Base-by-base conservation (phyloP, 2,797 vertebrate genomes). In the Leptodactylus fallax region DNA sequence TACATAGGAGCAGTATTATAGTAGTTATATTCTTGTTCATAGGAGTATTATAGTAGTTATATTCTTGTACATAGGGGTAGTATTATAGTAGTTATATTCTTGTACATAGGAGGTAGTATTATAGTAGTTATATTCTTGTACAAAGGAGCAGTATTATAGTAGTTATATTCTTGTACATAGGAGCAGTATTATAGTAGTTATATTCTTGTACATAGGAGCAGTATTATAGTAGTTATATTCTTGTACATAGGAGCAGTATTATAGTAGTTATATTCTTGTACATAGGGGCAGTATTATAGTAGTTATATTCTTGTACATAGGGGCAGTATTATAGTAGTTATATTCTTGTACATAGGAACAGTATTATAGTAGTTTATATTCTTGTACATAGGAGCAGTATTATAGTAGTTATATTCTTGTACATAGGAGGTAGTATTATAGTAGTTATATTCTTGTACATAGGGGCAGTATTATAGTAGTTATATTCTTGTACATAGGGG, bases 41-140 rank as follows among this genome's bases (percentile, higher is more conserved):
- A 65, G 61, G 61, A 65, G 61, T 65, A 65, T 65, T 65, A 65
- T 65, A 65, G 61, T 65, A 65, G 61, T 65, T 23, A 65, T 65
- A 65, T 65, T 65, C 61, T 65, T n/a, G n/a, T n/a, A n/a, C n/a
- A n/a, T n/a, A n/a, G n/a, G n/a, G n/a, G n/a, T n/a, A n/a, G n/a
- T n/a, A 65, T 65, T 65, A 65, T 65, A 65, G 61, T 65, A 65
- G 61, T 23, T 65, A 65, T 65, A 65, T 65, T 65, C 61, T 12
- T 65, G n/a, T 65, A n/a, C 10, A 65, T 65, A 65, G 61, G 21
- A 12, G 55, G 61, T n/a, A 65, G 63, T 65, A 65, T 65, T 65
- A 65, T 65, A 65, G 63, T 25, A 65, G 63, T 23, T 65, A 65
- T 65, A 65, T 65, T 65, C 63, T 25, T 65, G 63, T 65, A 65